A percentile compares a stretch with the other conserved stretches of the same genome.
These are phyloP conservation scores for Brachyistius frenatus DNA, from an alignment of 2,113 vertebrate genomes.

Conservation along the genomic window DNA sequence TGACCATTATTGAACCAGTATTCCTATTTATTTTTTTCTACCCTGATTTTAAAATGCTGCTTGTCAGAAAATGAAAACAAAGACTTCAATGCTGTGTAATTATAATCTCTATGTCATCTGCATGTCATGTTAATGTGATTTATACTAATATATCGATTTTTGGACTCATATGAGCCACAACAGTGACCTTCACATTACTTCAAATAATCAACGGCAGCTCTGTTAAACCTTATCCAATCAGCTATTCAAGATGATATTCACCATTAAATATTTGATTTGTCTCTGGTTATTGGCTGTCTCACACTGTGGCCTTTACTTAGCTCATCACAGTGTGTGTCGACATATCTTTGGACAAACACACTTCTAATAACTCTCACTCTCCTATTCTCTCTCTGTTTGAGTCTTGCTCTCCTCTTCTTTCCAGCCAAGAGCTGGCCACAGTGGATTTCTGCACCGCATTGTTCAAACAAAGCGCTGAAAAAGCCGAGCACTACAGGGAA, in stretches of 20 bases:
- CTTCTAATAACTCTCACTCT: constrained; percentile 60
- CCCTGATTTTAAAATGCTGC: too few species aligned
- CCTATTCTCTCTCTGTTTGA: constrained; percentile 18
- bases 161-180: neutral
- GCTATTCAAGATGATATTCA: constrained; percentile 45
- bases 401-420: constrained; percentile 18
- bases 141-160: neutral
- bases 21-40: too few species aligned
- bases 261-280: constrained; percentile 64
- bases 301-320: constrained; percentile 67
- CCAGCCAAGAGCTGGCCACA: constrained; percentile 26
- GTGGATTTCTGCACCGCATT: constrained; percentile 49
- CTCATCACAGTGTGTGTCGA: constrained; percentile 68
- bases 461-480: constrained; percentile 56
- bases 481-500: constrained; percentile 42
- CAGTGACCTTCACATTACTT: neutral
- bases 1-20: too few species aligned
- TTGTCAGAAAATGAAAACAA: too few species aligned
- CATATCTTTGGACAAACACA: constrained; percentile 74
- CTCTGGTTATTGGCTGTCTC: constrained; percentile 58
- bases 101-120: too few species aligned
- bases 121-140: neutral
- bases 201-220: constrained; percentile 4
- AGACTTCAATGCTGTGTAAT: too few species aligned
- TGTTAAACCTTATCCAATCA: constrained; percentile 27